These are phyloP conservation scores for Pseudochromis fuscus DNA, from an alignment of 2,797 vertebrate species.

Conservation along the genomic window DNA sequence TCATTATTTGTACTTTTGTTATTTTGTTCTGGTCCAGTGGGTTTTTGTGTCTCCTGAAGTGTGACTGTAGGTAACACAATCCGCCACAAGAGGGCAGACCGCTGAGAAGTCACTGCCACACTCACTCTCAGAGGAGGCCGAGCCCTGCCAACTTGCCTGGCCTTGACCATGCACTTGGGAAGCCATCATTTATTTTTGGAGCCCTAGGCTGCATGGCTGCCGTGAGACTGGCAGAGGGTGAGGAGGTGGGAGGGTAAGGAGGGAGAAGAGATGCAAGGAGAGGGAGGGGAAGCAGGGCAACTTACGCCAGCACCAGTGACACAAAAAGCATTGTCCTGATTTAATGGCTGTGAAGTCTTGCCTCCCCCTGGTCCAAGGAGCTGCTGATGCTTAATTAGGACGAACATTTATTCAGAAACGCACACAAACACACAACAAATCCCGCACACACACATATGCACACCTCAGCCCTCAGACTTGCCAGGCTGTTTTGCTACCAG, in stretches of 20 bases:
- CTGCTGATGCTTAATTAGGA: conserved; percentile 79
- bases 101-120: conserved; percentile 31
- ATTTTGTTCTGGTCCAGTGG: not conserved
- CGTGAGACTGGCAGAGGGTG: conserved; percentile 72
- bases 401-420: conserved; percentile 45
- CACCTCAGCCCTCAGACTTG: conserved; percentile 47
- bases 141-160: conserved; percentile 76
- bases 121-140: conserved; percentile 43
- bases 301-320: conserved; percentile 77
- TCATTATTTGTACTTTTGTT: conserved; percentile 1
- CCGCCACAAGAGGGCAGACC: conserved; percentile 67
- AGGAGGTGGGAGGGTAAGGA: conserved; percentile 55
- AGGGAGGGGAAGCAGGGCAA: conserved; percentile 57
- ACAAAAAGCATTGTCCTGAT: conserved; percentile 87
- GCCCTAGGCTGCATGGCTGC: conserved; percentile 76
- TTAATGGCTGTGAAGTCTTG: conserved; percentile 82
- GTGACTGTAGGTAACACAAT: conserved; percentile 32
- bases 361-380: conserved; percentile 75
- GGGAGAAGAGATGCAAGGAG: conserved; percentile 52
- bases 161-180: conserved; percentile 80
- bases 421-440: conserved; percentile 42
- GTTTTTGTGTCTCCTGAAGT: not conserved
- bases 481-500: conserved; percentile 40
- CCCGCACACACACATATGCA: conserved; percentile 13
- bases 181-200: conserved; percentile 83